Conservation (phyloP, 92 coral and sea anemone genomes). For the Epizoanthus stellaris region DNA sequence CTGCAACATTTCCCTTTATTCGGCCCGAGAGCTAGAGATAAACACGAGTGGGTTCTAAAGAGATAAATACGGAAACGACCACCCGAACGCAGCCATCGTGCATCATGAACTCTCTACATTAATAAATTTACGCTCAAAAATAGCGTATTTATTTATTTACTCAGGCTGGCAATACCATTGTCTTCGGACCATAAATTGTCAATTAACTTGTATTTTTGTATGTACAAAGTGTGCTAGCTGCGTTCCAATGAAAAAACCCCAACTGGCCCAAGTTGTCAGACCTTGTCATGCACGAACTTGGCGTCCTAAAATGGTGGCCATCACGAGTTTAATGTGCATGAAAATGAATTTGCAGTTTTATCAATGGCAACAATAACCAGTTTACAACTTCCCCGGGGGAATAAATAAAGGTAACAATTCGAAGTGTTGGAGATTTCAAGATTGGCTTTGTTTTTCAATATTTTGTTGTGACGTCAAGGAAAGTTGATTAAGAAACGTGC, state of each 20-base stretch:
- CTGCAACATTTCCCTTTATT: not conserved
- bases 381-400: not conserved
- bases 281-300: slow-evolving; percentile 2
- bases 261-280: too few species aligned
- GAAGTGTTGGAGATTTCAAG: not conserved
- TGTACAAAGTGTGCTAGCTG: slow-evolving; percentile 5
- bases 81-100: not conserved
- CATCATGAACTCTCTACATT: too few species aligned
- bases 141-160: not conserved
- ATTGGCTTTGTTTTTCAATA: not conserved
- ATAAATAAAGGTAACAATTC: not conserved
- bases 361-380: not conserved
- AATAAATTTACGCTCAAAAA: too few species aligned
- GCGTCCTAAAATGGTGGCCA: not conserved
- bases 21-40: not conserved
- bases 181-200: not conserved
- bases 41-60: not conserved
- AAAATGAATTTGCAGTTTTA: not conserved
- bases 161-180: not conserved
- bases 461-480: not conserved
- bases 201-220: not conserved
- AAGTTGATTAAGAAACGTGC: slow-evolving; percentile 14
- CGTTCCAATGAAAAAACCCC: not conserved
- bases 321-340: not conserved
- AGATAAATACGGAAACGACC: not conserved